phyloP scores from a whole-genome alignment of 2,113 vertebrate species.

The Platysteira castanea region DNA sequence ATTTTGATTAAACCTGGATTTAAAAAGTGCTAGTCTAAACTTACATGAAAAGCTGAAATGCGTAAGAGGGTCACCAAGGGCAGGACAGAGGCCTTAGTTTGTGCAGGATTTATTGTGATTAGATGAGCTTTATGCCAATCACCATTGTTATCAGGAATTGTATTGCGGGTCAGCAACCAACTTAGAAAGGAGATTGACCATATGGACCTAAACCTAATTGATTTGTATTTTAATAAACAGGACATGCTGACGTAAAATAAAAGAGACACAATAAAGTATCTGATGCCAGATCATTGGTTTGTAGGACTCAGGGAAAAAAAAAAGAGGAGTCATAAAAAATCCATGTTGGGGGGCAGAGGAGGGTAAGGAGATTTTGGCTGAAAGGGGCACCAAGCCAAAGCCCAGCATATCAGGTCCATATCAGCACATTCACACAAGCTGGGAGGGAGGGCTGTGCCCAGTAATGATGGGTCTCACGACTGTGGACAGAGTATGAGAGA shows the following conservation, averaged over 20 bases:
- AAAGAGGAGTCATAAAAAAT: not conserved
- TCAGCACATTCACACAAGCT: not conserved
- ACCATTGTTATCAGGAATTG: constrained; percentile 34
- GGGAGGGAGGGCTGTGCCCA: accelerated
- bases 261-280: constrained; percentile 22
- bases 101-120: constrained; percentile 51
- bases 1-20: constrained; percentile 23
- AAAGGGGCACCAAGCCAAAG: not conserved
- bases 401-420: not conserved
- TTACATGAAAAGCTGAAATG: constrained; percentile 40
- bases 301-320: not conserved
- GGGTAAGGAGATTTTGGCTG: not conserved
- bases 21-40: not conserved
- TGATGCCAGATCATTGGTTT: not conserved
- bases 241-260: constrained; percentile 46
- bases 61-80: not conserved
- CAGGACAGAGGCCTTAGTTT: constrained; percentile 8
- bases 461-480: not conserved
- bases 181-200: constrained; percentile 62
- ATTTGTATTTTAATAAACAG: constrained; percentile 66
- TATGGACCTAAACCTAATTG: constrained; percentile 43
- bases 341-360: not conserved
- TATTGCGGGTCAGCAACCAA: constrained; percentile 40
- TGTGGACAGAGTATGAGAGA: accelerated
- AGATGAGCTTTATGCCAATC: constrained; percentile 56